phyloP scores from a whole-genome alignment of 1,140 invertebrate genomes.

The Drosophila leontia region DNA sequence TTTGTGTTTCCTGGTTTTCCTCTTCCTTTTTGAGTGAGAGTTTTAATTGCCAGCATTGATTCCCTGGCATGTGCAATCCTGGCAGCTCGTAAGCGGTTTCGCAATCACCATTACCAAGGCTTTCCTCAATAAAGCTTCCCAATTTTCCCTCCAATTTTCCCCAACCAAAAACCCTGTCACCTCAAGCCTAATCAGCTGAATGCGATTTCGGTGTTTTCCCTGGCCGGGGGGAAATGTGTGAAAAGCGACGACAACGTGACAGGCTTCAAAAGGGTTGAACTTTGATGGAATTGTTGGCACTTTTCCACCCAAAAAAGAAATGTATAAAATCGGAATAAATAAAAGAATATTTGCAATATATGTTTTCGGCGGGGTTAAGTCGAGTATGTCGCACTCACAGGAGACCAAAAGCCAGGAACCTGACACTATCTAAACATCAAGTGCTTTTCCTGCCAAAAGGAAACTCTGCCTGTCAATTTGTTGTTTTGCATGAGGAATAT shows the following conservation, averaged over 20 bases:
- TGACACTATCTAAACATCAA: conserved; percentile 36
- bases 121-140: neutral
- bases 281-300: conserved; percentile 76
- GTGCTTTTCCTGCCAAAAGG: conserved; percentile 37
- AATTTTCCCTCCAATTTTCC: too few relatives aligned
- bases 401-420: conserved; percentile 34
- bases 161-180: conserved; percentile 10
- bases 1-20: neutral
- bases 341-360: conserved; percentile 41
- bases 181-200: conserved; percentile 41
- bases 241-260: conserved; percentile 47
- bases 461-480: conserved; percentile 51
- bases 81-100: conserved; percentile 70
- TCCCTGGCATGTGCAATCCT: conserved; percentile 26
- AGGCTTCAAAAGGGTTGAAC: conserved; percentile 72
- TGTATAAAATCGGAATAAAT: conserved; percentile 51
- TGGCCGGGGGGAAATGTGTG: neutral
- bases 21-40: neutral
- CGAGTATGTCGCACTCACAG: conserved; percentile 36
- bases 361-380: conserved; percentile 29
- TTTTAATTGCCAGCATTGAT: conserved; percentile 73
- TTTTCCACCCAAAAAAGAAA: conserved; percentile 64
- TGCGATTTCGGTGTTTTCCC: conserved; percentile 56
- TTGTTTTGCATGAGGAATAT: conserved; percentile 55
- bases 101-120: conserved; percentile 72